phyloP scores from a whole-genome alignment of 2,113 vertebrate species.

The Clupea harengus region DNA sequence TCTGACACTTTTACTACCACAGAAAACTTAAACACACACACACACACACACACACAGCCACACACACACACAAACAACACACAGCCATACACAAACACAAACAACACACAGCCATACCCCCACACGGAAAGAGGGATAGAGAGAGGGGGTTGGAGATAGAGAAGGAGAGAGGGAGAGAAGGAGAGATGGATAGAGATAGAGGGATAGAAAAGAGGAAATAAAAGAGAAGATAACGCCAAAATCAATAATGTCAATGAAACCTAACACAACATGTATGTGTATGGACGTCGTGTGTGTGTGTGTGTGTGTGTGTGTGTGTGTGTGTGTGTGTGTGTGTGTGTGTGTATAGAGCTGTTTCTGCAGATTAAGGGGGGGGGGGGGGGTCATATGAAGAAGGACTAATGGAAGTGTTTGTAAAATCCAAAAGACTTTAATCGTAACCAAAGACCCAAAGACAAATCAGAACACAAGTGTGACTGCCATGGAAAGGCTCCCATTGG shows the following conservation, averaged over 20 bases:
- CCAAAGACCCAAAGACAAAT: slow-evolving; percentile 67
- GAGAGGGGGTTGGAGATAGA: too few species aligned
- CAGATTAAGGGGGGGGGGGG: too few species aligned
- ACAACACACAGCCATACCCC: too few species aligned
- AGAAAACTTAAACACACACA: too few species aligned
- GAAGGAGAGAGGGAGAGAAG: too few species aligned
- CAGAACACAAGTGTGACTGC: slow-evolving; percentile 60
- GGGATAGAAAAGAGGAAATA: neutral
- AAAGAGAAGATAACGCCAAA: neutral
- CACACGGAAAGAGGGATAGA: too few species aligned
- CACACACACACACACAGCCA: too few species aligned
- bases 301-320: neutral
- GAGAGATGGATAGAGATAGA: too few species aligned
- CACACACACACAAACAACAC: too few species aligned
- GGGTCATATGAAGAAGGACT: neutral
- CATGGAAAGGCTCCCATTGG: slow-evolving; percentile 57
- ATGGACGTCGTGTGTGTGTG: neutral
- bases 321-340: neutral
- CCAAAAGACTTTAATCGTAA: slow-evolving; percentile 74
- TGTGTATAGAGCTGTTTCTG: neutral
- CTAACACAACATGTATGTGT: neutral
- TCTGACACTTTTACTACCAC: too few species aligned
- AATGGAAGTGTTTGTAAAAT: slow-evolving; percentile 57
- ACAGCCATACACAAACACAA: too few species aligned
- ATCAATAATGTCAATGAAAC: too few species aligned